These are phyloP conservation scores for Ganaspis sp. DNA, from an alignment of 1,140 invertebrate genomes.

Conservation along the genomic window DNA sequence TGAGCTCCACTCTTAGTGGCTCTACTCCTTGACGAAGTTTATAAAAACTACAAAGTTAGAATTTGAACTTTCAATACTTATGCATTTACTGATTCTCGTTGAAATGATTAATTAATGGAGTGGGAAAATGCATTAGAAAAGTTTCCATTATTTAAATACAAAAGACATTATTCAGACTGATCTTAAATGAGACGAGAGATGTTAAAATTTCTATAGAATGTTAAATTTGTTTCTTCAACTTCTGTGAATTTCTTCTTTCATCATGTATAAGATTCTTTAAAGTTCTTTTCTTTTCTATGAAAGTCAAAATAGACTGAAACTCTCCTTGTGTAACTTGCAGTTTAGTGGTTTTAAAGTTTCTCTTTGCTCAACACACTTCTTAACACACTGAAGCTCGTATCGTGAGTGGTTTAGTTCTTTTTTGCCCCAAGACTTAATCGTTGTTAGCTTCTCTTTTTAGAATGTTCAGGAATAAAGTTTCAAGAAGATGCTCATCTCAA, in stretches of 20 bases:
- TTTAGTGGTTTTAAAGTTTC: constrained; percentile 20
- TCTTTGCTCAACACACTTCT: constrained; percentile 14
- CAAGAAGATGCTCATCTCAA: not conserved
- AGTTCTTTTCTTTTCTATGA: not conserved
- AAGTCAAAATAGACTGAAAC: constrained; percentile 9
- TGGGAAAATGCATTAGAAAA: not conserved
- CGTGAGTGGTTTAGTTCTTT: constrained; percentile 12
- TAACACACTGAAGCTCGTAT: constrained; percentile 5
- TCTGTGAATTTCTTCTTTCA: not conserved
- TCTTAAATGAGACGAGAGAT: not conserved
- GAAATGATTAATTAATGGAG: not conserved
- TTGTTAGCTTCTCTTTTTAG: not conserved
- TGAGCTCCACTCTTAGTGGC: no score
- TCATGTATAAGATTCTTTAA: not conserved
- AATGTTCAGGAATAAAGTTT: constrained; percentile 20
- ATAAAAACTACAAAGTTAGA: no score
- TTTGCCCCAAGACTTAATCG: constrained; percentile 12
- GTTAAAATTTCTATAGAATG: not conserved
- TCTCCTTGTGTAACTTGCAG: constrained; percentile 12
- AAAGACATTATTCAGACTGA: not conserved
- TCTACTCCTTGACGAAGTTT: no score
- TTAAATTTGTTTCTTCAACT: not conserved
- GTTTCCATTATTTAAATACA: not conserved
- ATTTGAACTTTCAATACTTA: no score
- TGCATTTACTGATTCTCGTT: no score